Evolutionary conservation across 2,113 vertebrate genomes (phyloP).

Genomic region (Cebus imitator): DNA sequence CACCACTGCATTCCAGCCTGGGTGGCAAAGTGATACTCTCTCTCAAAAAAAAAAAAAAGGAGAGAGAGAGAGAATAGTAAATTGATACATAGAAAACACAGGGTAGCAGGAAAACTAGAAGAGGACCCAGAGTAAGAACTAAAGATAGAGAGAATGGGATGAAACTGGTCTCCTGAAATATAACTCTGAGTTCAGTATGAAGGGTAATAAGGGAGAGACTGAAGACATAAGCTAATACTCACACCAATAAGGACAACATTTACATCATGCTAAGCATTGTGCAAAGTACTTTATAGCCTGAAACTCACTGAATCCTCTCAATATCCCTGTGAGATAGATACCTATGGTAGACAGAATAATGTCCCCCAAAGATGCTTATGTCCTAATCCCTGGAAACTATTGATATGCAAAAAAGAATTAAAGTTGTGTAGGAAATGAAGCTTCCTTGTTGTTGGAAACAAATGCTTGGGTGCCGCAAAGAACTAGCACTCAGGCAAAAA

Average conservation of each 20-base stretch:
- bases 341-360: neutral
- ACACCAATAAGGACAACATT: neutral
- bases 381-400: neutral
- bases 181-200: neutral
- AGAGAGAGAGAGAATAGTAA: neutral
- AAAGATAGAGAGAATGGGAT: neutral
- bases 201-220: neutral
- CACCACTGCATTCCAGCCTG: too few relatives aligned
- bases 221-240: neutral
- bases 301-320: neutral
- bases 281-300: neutral
- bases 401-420: neutral
- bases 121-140: neutral
- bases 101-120: neutral
- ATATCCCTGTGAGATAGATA: neutral
- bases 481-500: too few relatives aligned
- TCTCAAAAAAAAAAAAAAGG: too few relatives aligned
- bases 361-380: neutral
- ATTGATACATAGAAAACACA: neutral
- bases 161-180: neutral
- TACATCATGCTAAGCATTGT: neutral
- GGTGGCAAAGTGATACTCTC: too few relatives aligned
- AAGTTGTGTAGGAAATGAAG: neutral
- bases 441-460: neutral
- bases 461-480: too few relatives aligned